Base-by-base conservation (phyloP, 2,888 invertebrate species). In the Melipona bicolor region DNA sequence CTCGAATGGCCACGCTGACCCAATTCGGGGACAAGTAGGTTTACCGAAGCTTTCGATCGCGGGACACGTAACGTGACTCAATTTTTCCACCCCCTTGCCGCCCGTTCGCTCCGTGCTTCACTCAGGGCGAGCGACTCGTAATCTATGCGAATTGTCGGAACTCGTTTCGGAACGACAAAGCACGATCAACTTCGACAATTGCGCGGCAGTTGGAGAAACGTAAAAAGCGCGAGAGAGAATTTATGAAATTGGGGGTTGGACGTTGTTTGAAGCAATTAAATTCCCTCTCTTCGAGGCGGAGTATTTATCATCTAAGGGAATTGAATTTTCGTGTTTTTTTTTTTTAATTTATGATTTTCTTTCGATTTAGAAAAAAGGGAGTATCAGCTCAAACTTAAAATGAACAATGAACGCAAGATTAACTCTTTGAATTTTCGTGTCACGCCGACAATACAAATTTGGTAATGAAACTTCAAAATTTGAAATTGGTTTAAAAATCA, bases 1-100 rank as follows among this genome's bases (percentile, higher is more conserved):
- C 71, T 80, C 61, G 80, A 80, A 75, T 75, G 67, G 82, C 71
- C 70, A 75, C 24, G 36, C n/a, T 80, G 81, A 82, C 82, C 82
- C 27, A 82, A 75, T 75, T 82, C 80, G 56, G 24, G 32, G 32
- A 80, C 74, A 75, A 82, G 82, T 80, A 75, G 82, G 82, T 82
- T 80, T 81, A 71, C 70, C 70, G 75, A 71, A 75, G 81, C 71
- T 80, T 75, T 81, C 81, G 69, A 81, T 82, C 75, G 24, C n/a
- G 36, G 24, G 17, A 36, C 74, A 74, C 70, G 74, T 75, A 73
- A 54, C 81, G 52, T 24, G n/a, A 13, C 70, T 59, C 43, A 36
- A 69, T 69, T 69, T 68, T 19, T n/a, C 6, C 19, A 5, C 21
- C 1, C 36, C 43, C 43, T 43, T 9, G 9, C 27, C 4, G 2